Base-by-base conservation (phyloP, 2,113 vertebrate species). In the Xiphorhynchus elegans region DNA sequence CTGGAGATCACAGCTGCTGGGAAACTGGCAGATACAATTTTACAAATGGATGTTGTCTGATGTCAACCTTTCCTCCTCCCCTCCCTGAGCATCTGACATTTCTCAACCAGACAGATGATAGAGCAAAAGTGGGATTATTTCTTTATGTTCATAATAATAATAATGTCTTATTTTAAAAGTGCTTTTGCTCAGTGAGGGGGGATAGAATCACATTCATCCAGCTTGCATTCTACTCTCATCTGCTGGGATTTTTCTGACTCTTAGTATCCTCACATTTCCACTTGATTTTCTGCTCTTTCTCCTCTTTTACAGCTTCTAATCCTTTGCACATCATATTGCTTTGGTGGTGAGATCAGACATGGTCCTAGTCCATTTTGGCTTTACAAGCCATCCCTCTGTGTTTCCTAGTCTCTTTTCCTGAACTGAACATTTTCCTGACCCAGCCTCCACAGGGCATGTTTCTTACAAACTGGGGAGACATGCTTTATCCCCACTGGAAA, bases 31-130 rank as follows among this genome's bases (percentile, higher is more conserved):
- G 92, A 95, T 87, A 93, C 50, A 92, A 93, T 97, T 96, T 96
- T 91, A 96, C 93, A 97, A 97, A 97, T 97, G 93, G 75, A 90
- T 95, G 76, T 89, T 83, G 29, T 87, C 87, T 90, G 84, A 95
- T 96, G 90, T 86, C 93, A 87, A 31, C 70, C 24, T 88, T 95
- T 92, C 66, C 59, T 88, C 73, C 62, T 87, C 63, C 85, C 77
- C 59, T 90, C 55, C 62, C 70, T 0, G 2, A 70, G 86, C 81
- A 90, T 92, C 93, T 96, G 95, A 97, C 60, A 78, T 96, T 87
- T 97, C 87, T 93, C 87, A 85, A 72, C 86, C 75, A 1, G 85
- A 83, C 64, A 92, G 93, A 97, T 56, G 91, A 97, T 74, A 86
- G 68, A 96, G 42, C 66, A 90, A 87, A 91, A 91, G 64, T 64